A percentile compares a stretch with the other conserved stretches of the same genome.
These are phyloP conservation scores for Cremastobaeus sp. DNA, from an alignment of 2,888 invertebrate species.

Conservation along the genomic window DNA sequence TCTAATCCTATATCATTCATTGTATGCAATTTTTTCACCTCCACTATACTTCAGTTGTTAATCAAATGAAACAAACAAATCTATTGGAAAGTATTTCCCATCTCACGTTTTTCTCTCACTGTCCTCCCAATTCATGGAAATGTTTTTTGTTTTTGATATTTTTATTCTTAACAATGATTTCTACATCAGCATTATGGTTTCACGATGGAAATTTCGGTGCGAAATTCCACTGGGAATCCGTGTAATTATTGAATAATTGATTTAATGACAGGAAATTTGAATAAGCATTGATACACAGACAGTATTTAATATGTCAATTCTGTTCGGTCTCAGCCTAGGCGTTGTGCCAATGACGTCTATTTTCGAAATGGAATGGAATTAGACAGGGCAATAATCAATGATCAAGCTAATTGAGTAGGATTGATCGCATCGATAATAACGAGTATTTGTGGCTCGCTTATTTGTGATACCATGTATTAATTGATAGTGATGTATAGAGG, in stretches of 20 bases:
- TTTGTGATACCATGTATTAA: constrained; percentile 68
- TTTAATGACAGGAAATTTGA: constrained; percentile 50
- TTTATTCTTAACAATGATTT: too few species aligned
- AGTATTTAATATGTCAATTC: constrained; percentile 54
- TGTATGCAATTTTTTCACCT: too few species aligned
- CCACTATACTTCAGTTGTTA: too few species aligned
- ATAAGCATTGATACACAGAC: constrained; percentile 51
- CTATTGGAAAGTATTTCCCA: too few species aligned
- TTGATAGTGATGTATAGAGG: constrained; percentile 73
- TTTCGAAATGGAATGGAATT: constrained; percentile 56
- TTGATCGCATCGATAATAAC: constrained; percentile 77
- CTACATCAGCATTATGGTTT: too few species aligned
- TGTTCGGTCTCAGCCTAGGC: constrained; percentile 48
- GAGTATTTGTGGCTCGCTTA: constrained; percentile 67
- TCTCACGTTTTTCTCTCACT: too few species aligned
- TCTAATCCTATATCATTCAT: constrained; percentile 39
- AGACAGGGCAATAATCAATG: constrained; percentile 76
- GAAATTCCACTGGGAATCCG: too few species aligned
- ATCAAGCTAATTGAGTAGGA: constrained; percentile 78
- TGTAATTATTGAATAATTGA: constrained; percentile 55
- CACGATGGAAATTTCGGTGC: too few species aligned
- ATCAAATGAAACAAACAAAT: too few species aligned
- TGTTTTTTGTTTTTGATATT: too few species aligned
- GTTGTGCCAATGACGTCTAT: constrained; percentile 49
- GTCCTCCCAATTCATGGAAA: too few species aligned